A percentile compares a stretch with the other conserved stretches of the same genome.
These are phyloP conservation scores for Corythornis cristatus DNA, from an alignment of 2,113 vertebrate species.

Conservation along the genomic window DNA sequence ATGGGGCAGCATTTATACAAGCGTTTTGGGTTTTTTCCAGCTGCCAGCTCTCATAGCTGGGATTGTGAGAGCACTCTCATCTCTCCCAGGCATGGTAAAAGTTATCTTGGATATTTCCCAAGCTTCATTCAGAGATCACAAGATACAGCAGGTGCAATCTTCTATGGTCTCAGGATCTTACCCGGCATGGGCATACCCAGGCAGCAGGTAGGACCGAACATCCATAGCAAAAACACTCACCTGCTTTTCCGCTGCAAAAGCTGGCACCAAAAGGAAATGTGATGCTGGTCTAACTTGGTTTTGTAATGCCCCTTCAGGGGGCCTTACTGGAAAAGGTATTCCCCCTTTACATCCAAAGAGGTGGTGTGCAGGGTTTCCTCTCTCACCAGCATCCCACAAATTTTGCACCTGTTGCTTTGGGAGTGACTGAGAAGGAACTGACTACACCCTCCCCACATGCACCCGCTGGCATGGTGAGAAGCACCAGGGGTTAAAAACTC, in stretches of 20 bases:
- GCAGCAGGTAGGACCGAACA: not conserved
- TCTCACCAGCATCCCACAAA: not conserved
- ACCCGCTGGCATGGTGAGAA: not conserved
- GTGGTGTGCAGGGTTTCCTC: fast-evolving
- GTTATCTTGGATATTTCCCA: not conserved
- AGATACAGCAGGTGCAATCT: not conserved
- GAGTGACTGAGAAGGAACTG: fast-evolving
- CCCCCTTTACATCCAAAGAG: not conserved
- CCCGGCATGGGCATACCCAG: not conserved
- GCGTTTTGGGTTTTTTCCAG: not conserved
- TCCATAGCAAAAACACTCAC: not conserved
- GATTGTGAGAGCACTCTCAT: not conserved
- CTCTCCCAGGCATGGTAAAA: not conserved
- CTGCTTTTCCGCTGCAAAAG: not conserved
- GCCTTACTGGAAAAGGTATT: not conserved
- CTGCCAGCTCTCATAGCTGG: not conserved
- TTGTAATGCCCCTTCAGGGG: not conserved
- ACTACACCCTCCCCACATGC: not conserved
- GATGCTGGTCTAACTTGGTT: not conserved
- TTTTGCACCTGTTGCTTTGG: not conserved
- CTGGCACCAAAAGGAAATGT: not conserved
- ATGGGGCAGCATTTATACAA: not conserved
- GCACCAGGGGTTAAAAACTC: fast-evolving
- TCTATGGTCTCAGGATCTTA: not conserved
- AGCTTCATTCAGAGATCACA: not conserved